Conservation (phyloP, 2,113 vertebrate species). For the Enhydra lutris region DNA sequence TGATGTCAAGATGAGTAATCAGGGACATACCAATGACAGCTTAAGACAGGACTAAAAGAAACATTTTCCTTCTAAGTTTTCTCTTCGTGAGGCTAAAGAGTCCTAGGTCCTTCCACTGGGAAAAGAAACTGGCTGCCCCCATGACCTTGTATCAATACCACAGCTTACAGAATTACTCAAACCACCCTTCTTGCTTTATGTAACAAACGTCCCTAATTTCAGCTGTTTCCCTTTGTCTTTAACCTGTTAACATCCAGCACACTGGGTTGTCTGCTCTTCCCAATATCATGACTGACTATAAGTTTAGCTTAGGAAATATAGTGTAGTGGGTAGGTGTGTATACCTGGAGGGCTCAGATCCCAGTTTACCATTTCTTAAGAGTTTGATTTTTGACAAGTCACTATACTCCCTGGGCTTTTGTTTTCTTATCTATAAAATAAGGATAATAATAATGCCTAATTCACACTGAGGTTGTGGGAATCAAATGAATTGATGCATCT, state of each 20-base stretch:
- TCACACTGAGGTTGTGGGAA: not conserved
- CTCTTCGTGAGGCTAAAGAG: not conserved
- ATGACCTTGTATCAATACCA: not conserved
- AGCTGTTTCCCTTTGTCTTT: not conserved
- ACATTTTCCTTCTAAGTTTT: not conserved
- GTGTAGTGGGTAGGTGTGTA: not conserved
- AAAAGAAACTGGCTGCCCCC: not conserved
- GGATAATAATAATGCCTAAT: not conserved
- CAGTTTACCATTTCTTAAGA: not conserved
- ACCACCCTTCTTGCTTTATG: not conserved
- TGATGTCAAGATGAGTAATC: not conserved
- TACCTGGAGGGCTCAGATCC: not conserved
- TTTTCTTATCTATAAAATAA: slow-evolving; percentile 4
- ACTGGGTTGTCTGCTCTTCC: not conserved
- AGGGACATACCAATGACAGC: not conserved
- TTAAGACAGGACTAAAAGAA: not conserved
- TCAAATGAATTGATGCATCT: not conserved
- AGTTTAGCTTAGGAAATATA: not conserved
- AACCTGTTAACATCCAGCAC: not conserved
- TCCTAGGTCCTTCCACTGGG: not conserved
- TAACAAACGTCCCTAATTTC: not conserved
- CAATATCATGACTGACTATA: not conserved
- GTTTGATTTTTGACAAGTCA: not conserved
- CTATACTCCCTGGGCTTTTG: not conserved
- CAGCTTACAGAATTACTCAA: not conserved